Evolutionary conservation across 2,888 invertebrate species (phyloP).

Genomic region (Heliconius hortense): DNA sequence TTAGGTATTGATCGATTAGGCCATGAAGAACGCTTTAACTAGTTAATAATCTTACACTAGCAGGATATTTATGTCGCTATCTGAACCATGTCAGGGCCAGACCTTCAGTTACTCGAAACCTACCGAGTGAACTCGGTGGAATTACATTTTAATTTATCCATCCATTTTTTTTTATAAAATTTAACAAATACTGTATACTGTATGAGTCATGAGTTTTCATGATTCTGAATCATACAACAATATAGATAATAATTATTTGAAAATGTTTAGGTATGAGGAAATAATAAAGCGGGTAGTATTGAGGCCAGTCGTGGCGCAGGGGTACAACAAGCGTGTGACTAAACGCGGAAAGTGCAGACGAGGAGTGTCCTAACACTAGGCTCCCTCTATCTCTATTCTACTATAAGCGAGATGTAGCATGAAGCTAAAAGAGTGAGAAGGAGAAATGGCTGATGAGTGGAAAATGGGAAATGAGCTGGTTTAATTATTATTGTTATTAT

Average conservation of each 20-base stretch:
- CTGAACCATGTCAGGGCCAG: conserved; percentile 67
- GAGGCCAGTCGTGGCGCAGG: not conserved
- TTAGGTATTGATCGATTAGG: conserved; percentile 16
- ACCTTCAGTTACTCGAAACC: conserved; percentile 58
- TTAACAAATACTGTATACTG: not conserved
- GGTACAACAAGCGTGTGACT: no score
- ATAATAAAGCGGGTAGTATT: not conserved
- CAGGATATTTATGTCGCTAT: conserved; percentile 50
- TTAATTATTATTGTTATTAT: no score
- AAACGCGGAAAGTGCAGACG: no score
- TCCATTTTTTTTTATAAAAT: not conserved
- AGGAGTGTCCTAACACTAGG: no score
- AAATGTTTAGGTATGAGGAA: conserved; percentile 3
- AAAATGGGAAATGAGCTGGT: no score
- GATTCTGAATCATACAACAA: not conserved
- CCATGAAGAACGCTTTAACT: conserved; percentile 20
- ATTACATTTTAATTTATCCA: not conserved
- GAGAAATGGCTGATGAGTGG: no score
- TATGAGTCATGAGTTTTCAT: not conserved
- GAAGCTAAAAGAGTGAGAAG: no score
- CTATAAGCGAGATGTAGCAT: no score
- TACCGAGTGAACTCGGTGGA: conserved; percentile 33
- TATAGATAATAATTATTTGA: not conserved
- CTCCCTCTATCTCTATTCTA: no score
- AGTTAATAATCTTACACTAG: conserved; percentile 20